These are phyloP conservation scores for Lutjanus erythropterus DNA, from an alignment of 2,113 vertebrate species.

Conservation along the genomic window DNA sequence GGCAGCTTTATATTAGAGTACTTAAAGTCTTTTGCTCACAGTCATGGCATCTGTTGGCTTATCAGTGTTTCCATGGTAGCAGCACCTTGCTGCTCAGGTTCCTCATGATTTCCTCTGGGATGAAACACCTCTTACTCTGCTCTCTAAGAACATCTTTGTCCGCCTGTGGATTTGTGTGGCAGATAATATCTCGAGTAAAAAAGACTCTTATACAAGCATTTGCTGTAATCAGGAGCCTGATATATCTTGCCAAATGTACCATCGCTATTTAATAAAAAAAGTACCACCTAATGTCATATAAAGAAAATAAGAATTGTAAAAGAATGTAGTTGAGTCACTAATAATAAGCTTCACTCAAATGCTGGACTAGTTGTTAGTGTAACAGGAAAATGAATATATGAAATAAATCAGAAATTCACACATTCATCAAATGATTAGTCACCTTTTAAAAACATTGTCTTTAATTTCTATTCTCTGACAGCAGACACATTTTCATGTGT, in stretches of 20 bases:
- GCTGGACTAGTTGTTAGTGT: no score
- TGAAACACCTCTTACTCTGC: slow-evolving; percentile 29
- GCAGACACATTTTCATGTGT: background rate
- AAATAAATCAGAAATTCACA: background rate
- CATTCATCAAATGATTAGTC: background rate
- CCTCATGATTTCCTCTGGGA: slow-evolving; percentile 55
- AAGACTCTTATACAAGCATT: slow-evolving; percentile 15
- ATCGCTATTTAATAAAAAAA: background rate
- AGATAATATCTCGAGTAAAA: slow-evolving; percentile 12
- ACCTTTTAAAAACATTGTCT: background rate
- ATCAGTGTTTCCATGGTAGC: slow-evolving; percentile 67
- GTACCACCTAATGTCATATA: background rate
- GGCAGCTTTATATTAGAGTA: background rate
- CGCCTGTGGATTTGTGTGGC: slow-evolving; percentile 18
- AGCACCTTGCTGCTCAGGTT: slow-evolving; percentile 43
- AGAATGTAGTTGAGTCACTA: background rate
- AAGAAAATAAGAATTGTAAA: background rate
- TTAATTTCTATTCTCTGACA: slow-evolving; percentile 5
- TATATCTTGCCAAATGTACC: background rate
- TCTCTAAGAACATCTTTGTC: slow-evolving; percentile 26
- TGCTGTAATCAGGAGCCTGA: background rate
- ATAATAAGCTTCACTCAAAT: no score
- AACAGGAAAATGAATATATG: background rate
- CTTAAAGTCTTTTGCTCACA: slow-evolving; percentile 23
- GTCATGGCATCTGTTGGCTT: slow-evolving; percentile 44